phyloP scores from a whole-genome alignment of 2,888 invertebrate genomes.

The Heliconius aoede region DNA sequence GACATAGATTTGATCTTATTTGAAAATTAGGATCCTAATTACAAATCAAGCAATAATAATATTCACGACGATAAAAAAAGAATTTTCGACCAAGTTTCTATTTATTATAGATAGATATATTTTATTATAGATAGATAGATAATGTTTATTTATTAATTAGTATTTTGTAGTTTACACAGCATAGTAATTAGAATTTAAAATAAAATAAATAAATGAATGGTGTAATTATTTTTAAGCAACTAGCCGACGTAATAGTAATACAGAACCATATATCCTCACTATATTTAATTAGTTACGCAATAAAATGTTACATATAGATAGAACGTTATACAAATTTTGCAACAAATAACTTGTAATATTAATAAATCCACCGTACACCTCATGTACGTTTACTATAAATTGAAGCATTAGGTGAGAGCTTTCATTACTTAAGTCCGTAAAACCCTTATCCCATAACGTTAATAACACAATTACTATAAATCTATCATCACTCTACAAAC shows the following conservation, averaged over 20 bases:
- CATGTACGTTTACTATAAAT: slow-evolving; percentile 79
- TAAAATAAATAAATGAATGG: neutral
- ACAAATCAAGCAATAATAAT: neutral
- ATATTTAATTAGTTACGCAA: neutral
- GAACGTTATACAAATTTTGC: neutral
- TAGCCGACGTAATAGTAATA: neutral
- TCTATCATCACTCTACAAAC: slow-evolving; percentile 83
- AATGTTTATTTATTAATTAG: neutral
- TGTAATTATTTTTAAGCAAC: neutral
- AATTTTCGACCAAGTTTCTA: neutral
- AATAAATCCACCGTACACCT: slow-evolving; percentile 50
- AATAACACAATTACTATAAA: slow-evolving; percentile 85
- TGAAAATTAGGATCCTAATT: neutral
- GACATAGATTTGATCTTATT: neutral
- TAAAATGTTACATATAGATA: neutral
- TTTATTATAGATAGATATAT: no score
- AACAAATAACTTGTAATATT: slow-evolving; percentile 47
- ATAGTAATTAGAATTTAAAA: neutral
- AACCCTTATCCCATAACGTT: slow-evolving; percentile 84
- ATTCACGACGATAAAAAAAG: neutral
- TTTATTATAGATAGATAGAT: no score
- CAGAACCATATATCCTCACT: neutral
- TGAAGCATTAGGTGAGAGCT: slow-evolving; percentile 79
- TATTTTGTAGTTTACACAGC: neutral
- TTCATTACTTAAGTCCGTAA: slow-evolving; percentile 83